Evolutionary conservation across 1,140 invertebrate species (phyloP).

Genomic region (Bombus haemorrhoidalis): DNA sequence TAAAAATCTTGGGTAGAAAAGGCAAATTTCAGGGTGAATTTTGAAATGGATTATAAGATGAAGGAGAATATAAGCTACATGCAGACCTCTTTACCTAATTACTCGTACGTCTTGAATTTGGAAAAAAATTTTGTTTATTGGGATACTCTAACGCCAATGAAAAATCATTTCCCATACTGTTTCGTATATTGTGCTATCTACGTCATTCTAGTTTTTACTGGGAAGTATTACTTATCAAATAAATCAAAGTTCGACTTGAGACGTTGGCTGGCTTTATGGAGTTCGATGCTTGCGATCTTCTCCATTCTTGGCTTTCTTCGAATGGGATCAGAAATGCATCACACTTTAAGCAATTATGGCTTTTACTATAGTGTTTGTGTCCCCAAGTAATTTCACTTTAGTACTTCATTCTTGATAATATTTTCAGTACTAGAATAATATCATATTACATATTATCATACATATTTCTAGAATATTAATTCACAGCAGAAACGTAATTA

Average conservation of each 20-base stretch:
- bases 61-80: slow-evolving; percentile 49
- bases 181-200: slow-evolving; percentile 96
- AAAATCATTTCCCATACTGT: slow-evolving; percentile 97
- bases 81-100: slow-evolving; percentile 89
- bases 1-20: too few species aligned
- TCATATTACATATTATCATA: too few species aligned
- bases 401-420: background rate
- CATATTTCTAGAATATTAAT: background rate
- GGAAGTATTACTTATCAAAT: slow-evolving; percentile 95
- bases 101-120: slow-evolving; percentile 96
- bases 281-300: slow-evolving; percentile 94
- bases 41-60: too few species aligned
- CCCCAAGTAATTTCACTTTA: slow-evolving; percentile 86
- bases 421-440: background rate
- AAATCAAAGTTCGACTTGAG: slow-evolving; percentile 94
- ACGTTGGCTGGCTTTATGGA: slow-evolving; percentile 94
- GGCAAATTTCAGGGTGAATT: too few species aligned
- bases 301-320: slow-evolving; percentile 95
- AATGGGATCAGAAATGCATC: slow-evolving; percentile 93
- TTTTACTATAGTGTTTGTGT: slow-evolving; percentile 97
- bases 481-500: background rate
- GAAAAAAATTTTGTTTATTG: slow-evolving; percentile 88
- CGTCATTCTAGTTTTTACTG: slow-evolving; percentile 96
- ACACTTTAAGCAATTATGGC: slow-evolving; percentile 93
- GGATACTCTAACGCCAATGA: slow-evolving; percentile 91